Conservation (phyloP, 2,797 vertebrate species). For the Melanotaenia nigrans region DNA sequence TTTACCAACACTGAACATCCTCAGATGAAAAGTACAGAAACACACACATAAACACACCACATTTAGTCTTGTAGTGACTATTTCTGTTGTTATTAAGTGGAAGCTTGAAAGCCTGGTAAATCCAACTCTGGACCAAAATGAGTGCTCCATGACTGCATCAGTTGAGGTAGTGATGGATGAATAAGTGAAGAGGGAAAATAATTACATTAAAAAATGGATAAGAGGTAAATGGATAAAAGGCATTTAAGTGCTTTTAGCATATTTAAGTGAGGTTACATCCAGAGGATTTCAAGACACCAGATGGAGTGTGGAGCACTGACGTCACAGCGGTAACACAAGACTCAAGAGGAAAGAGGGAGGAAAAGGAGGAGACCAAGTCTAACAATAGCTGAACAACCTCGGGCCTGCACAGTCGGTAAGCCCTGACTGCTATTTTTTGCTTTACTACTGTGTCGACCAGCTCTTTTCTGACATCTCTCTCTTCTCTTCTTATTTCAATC, state of each 20-base stretch:
- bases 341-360: conserved; percentile 43
- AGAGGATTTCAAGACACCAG: conserved; percentile 62
- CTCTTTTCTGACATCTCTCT: conserved; percentile 45
- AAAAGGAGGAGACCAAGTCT: conserved; percentile 65
- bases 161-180: conserved; percentile 38
- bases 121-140: conserved; percentile 22
- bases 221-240: conserved; percentile 30
- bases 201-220: conserved; percentile 45
- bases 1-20: conserved; percentile 22
- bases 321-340: conserved; percentile 59
- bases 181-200: conserved; percentile 26
- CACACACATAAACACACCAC: conserved; percentile 19
- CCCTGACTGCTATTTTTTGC: conserved; percentile 67
- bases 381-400: conserved; percentile 74
- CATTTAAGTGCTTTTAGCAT: conserved; percentile 48
- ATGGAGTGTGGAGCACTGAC: conserved; percentile 55
- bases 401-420: conserved; percentile 61
- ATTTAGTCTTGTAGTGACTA: conserved; percentile 34
- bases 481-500: conserved; percentile 24
- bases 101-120: conserved; percentile 27
- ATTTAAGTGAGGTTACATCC: conserved; percentile 47
- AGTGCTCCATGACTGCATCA: conserved; percentile 17
- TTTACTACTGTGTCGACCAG: conserved; percentile 65
- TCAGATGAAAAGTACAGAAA: conserved; percentile 10
- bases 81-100: conserved; percentile 26